Evolutionary conservation across 2,797 vertebrate genomes (phyloP).

Genomic region (Eulemur coronatus): DNA sequence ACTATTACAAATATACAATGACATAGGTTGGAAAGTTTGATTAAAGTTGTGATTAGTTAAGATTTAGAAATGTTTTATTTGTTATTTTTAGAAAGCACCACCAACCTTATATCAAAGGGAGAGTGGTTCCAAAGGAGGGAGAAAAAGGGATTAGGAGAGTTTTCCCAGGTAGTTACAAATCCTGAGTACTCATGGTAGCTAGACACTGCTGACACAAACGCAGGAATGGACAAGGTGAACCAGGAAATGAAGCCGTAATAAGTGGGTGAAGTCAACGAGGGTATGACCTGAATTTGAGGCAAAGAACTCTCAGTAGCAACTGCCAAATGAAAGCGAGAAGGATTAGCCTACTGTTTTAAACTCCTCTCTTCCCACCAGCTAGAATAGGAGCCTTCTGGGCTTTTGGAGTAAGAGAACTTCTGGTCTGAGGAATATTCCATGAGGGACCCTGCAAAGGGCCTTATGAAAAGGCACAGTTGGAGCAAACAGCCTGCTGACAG

Average conservation of each 20-base stretch:
- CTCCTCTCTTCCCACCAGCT: neutral
- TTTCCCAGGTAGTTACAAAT: neutral
- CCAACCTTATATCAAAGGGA: neutral
- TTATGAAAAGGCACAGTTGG: constrained; percentile 65
- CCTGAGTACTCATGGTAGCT: neutral
- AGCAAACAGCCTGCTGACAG: constrained; percentile 60
- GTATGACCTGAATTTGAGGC: neutral
- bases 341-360: constrained; percentile 21
- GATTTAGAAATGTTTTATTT: neutral
- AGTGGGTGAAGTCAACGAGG: neutral
- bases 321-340: constrained; percentile 7
- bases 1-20: neutral
- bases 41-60: neutral
- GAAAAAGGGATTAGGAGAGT: neutral
- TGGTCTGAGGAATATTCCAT: constrained; percentile 52
- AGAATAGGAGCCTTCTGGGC: neutral
- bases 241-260: neutral
- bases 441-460: constrained; percentile 50
- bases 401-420: constrained; percentile 24
- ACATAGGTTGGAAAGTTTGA: neutral
- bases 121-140: neutral
- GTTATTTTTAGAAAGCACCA: neutral
- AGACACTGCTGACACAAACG: neutral
- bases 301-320: neutral
- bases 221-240: neutral